Evolutionary conservation across 2,797 vertebrate species (phyloP).

Genomic region (Gobio occitaniae): DNA sequence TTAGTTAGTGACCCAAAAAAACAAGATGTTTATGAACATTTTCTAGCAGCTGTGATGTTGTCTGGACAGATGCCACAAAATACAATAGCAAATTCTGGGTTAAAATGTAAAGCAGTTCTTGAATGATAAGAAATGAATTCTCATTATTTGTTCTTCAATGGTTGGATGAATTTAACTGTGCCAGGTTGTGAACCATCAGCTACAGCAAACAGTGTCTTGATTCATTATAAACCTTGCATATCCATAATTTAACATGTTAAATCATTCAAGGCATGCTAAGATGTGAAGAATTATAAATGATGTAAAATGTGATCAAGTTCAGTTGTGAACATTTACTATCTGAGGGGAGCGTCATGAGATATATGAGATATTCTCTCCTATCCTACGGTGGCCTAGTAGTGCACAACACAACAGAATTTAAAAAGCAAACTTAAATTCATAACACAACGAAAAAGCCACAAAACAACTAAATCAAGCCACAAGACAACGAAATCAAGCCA

Average conservation of each 20-base stretch:
- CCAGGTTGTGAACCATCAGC: neutral
- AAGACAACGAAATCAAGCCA: no score
- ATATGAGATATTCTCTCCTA: neutral
- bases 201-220: neutral
- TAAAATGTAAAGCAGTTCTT: neutral
- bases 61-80: neutral
- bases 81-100: neutral
- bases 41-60: neutral
- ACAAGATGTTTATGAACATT: constrained; percentile 4
- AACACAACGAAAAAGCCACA: no score
- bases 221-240: constrained; percentile 33
- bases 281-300: constrained; percentile 42
- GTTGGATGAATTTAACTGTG: neutral
- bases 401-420: no score
- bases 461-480: no score
- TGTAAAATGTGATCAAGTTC: constrained; percentile 28
- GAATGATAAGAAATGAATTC: neutral
- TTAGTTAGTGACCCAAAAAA: constrained; percentile 21
- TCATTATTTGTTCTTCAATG: neutral
- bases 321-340: constrained; percentile 30
- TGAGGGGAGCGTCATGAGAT: neutral
- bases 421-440: no score
- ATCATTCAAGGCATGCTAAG: constrained; percentile 43
- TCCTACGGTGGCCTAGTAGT: neutral
- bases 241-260: constrained; percentile 49